phyloP scores from a whole-genome alignment of 2,888 invertebrate genomes.

The Mythimna vitellina region DNA sequence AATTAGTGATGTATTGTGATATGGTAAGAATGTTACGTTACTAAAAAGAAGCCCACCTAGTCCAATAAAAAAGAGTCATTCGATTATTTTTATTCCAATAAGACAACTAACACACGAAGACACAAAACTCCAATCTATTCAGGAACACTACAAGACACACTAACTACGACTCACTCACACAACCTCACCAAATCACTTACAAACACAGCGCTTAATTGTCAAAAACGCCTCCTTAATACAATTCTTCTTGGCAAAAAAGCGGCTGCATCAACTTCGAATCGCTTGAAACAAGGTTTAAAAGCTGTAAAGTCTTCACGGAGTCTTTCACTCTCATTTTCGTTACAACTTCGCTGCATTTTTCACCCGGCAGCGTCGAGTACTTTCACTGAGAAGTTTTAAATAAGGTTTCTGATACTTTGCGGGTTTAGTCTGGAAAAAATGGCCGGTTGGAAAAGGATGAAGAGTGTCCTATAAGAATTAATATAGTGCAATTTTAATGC shows the following conservation, averaged over 20 bases:
- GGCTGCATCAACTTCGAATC: constrained; percentile 61
- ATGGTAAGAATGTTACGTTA: no score
- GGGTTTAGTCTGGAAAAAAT: constrained; percentile 34
- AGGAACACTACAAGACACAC: not conserved
- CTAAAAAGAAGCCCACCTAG: no score
- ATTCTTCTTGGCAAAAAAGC: constrained; percentile 59
- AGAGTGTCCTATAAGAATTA: constrained; percentile 2
- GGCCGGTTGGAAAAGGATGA: not conserved
- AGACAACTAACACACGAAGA: no score
- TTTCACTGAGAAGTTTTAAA: constrained; percentile 82
- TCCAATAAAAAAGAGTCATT: no score
- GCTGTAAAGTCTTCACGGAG: constrained; percentile 68
- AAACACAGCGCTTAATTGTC: constrained; percentile 41
- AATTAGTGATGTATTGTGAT: no score
- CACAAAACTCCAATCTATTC: no score
- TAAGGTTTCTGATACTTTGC: constrained; percentile 63
- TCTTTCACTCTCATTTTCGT: constrained; percentile 81
- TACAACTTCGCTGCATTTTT: constrained; percentile 86
- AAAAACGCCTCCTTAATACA: constrained; percentile 47
- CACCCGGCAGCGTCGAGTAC: constrained; percentile 77
- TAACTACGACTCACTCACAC: not conserved
- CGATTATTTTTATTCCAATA: no score
- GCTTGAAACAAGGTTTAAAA: constrained; percentile 66
- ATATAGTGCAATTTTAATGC: not conserved
- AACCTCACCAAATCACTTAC: not conserved